phyloP scores from a whole-genome alignment of 2,888 invertebrate genomes.

The Andrena haemorrhoa region DNA sequence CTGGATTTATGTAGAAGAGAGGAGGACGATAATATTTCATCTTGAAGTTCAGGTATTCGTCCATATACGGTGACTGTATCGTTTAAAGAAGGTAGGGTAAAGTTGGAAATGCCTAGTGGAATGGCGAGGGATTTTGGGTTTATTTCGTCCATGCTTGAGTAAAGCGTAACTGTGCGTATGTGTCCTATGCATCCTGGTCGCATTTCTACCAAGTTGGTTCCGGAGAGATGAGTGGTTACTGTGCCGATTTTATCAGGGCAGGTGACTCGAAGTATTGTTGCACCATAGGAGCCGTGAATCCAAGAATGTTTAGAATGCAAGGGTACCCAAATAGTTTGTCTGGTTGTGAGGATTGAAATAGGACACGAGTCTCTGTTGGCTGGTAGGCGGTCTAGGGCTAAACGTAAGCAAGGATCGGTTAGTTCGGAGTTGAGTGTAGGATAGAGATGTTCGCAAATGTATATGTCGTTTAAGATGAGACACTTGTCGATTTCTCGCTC shows the following conservation, averaged over 20 bases:
- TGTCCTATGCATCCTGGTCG: neutral
- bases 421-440: neutral
- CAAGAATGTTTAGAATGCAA: too few species aligned
- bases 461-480: neutral
- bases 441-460: neutral
- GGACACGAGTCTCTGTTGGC: neutral
- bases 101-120: too few species aligned
- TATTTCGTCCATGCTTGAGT: neutral
- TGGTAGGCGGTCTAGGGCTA: neutral
- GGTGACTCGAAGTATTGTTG: too few species aligned
- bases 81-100: too few species aligned
- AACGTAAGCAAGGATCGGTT: neutral
- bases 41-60: too few species aligned
- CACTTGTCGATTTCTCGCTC: neutral
- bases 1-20: too few species aligned
- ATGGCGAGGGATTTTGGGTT: neutral
- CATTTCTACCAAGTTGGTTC: slow-evolving; percentile 7
- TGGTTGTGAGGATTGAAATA: too few species aligned
- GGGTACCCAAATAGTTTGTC: too few species aligned
- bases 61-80: too few species aligned
- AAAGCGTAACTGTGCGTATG: neutral
- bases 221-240: slow-evolving; percentile 2
- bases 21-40: too few species aligned
- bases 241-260: neutral
- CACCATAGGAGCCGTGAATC: too few species aligned